Conservation (phyloP, 1,140 invertebrate genomes). For the Plodia interpunctella region DNA sequence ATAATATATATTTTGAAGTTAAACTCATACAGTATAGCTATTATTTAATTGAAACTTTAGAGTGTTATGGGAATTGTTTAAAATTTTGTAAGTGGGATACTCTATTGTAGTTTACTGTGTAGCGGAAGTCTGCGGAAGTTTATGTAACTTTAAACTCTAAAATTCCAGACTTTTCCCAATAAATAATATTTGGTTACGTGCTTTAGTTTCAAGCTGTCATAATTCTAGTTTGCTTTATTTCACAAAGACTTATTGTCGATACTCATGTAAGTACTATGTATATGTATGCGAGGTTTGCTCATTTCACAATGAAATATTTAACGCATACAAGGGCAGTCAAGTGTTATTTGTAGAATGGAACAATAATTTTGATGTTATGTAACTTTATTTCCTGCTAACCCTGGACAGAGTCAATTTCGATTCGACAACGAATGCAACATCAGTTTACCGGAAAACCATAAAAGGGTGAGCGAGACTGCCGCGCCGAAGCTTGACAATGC, state of each 20-base stretch:
- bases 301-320: too few relatives aligned
- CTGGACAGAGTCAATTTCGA: constrained; percentile 95
- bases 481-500: constrained; percentile 62
- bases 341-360: too few relatives aligned
- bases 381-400: constrained; percentile 59
- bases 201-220: too few relatives aligned
- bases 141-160: too few relatives aligned
- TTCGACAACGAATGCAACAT: constrained; percentile 99
- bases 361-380: constrained; percentile 9
- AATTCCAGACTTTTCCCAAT: too few relatives aligned
- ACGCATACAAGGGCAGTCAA: too few relatives aligned
- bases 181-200: too few relatives aligned
- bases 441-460: constrained; percentile 95
- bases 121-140: neutral
- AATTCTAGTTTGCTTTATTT: too few relatives aligned
- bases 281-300: too few relatives aligned
- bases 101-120: neutral
- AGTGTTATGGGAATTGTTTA: neutral
- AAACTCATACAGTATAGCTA: constrained; percentile 7
- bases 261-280: too few relatives aligned
- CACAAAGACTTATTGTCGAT: too few relatives aligned
- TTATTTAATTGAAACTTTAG: neutral
- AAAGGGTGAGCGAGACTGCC: constrained; percentile 89
- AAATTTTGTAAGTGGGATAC: neutral
- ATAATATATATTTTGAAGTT: neutral